Conservation (phyloP, 2,888 invertebrate genomes). For the Calameuta idolon region DNA sequence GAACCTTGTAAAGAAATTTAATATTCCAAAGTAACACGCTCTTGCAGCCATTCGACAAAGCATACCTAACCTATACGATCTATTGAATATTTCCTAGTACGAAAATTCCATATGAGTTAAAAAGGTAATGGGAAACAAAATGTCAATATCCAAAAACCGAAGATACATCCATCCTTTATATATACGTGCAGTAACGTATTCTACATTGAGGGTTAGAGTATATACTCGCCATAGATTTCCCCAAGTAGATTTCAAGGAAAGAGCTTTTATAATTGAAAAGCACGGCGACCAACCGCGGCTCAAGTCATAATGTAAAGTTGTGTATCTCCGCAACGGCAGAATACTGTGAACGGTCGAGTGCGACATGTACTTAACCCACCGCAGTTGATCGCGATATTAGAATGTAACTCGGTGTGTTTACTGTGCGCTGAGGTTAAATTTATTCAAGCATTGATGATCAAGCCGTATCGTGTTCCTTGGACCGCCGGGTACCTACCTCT, state of each 20-base stretch:
- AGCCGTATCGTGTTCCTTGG: constrained; percentile 27
- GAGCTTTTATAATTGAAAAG: not conserved
- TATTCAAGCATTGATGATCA: constrained; percentile 33
- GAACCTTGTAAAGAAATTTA: not conserved
- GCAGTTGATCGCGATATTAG: not conserved
- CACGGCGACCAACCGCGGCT: not conserved
- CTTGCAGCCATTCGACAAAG: not conserved
- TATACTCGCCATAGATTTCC: not conserved
- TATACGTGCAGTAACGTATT: not conserved
- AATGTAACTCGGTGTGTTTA: constrained; percentile 39
- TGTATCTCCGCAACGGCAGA: not conserved
- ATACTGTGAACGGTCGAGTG: not conserved
- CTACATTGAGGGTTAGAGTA: not conserved
- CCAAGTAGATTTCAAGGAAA: not conserved
- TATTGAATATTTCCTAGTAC: not conserved
- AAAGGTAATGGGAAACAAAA: not conserved
- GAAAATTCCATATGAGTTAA: not conserved
- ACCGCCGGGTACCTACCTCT: constrained; percentile 27
- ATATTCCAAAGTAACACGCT: not conserved
- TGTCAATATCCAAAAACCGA: not conserved
- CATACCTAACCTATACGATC: not conserved
- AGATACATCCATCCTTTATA: not conserved
- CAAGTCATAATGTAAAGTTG: not conserved
- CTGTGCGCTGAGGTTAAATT: constrained; percentile 37
- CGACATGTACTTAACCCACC: not conserved